Evolutionary conservation across 2,888 invertebrate genomes (phyloP), one percentile per base, ranked within the genome.

Genomic region (Thera obeliscata): DNA sequence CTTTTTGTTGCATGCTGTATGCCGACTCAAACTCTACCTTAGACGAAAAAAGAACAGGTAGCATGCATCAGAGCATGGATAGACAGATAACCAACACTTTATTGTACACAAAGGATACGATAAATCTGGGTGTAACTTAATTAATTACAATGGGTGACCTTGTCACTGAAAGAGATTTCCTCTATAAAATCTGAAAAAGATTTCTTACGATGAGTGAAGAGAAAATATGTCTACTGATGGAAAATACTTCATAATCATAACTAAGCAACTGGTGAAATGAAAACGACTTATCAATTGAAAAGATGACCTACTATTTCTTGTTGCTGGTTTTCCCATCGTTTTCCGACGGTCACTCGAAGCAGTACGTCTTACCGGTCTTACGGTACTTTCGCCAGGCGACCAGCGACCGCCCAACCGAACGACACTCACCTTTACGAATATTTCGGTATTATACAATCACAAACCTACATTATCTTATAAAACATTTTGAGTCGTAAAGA

Each of bases 331-430:
- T 67, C 72, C 67, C 69, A 68, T 70, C 63, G 64, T 67, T 70
- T 72, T 59, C 74, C 73, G 72, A 71, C 70, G 64, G 64, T 75
- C 74, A 71, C 67, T 73, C 74, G 49, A 12, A 49, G 63, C 48
- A 52, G 48, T 66, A 62, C 66, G 60, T 54, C 59, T 87, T 87
- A 89, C 89, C 89, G 89, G 60, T 54, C 59, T 87, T 87, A 89
- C 89, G 89, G 89, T 89, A 89, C 88, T 88, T 86, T 87, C 84
- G 81, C 83, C 82, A 82, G 74, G 73, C 81, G 79, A 56, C 67
- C 66, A 68, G 72, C 81, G 79, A 61, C 59, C 64, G 67, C 49
- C 68, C 70, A 59, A 64, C 70, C 66, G 67, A 70, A 66, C 69
- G 59, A 67, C 74, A 70, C 61, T 75, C 75, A 74, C 71, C 64